These are phyloP conservation scores for Neotoxoptera formosana DNA, from an alignment of 1,140 invertebrate species.

Conservation along the genomic window DNA sequence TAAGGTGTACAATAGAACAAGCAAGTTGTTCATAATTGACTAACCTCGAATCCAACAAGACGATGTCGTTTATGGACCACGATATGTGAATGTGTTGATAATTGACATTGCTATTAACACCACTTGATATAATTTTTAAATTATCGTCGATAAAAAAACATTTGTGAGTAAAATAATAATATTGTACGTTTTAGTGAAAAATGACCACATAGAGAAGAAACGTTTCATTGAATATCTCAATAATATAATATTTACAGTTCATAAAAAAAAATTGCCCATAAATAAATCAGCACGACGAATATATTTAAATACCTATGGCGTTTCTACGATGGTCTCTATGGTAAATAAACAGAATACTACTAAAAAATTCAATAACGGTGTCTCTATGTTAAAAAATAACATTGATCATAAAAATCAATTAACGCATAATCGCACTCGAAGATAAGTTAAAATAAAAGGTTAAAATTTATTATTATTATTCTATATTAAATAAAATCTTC, in stretches of 20 bases:
- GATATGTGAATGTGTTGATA: neutral
- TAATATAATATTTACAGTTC: neutral
- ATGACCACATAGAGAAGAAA: neutral
- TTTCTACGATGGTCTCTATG: neutral
- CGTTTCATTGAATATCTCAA: neutral
- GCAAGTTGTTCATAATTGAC: neutral
- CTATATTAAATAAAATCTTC: too few relatives aligned
- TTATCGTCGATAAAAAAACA: neutral
- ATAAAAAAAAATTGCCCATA: neutral
- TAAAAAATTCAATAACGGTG: neutral
- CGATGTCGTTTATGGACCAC: neutral
- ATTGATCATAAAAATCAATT: neutral
- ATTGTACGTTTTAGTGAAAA: neutral
- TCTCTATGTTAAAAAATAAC: neutral
- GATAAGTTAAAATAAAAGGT: neutral
- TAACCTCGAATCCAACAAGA: neutral
- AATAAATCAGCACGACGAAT: neutral
- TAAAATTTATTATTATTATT: neutral
- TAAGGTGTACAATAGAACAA: neutral
- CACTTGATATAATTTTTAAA: neutral
- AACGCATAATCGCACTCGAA: too few relatives aligned
- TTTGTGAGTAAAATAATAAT: neutral
- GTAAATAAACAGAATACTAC: neutral
- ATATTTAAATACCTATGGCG: too few relatives aligned
- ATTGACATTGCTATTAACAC: neutral